Conservation (phyloP, 2,888 invertebrate genomes). For the Yponomeuta plumbellus region DNA sequence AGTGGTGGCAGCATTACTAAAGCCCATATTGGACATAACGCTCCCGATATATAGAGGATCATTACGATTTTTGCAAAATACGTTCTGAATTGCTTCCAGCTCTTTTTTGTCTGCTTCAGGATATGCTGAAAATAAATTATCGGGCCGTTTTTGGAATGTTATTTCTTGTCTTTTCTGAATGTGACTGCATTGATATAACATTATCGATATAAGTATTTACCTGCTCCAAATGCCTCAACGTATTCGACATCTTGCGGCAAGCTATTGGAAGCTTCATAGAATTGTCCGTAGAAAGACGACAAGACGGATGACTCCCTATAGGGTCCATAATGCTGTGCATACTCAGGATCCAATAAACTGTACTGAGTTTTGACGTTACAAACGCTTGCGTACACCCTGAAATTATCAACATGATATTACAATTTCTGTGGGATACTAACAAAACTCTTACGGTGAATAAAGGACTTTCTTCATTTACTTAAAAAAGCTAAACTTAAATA, state of each 20-base stretch:
- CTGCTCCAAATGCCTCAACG: constrained; percentile 82
- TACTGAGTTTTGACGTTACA: constrained; percentile 78
- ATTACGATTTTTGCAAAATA: constrained; percentile 69
- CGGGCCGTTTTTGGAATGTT: no score
- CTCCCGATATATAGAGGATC: constrained; percentile 74
- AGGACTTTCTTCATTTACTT: no score
- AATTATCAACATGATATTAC: background rate
- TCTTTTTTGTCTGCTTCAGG: constrained; percentile 77
- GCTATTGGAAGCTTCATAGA: constrained; percentile 77
- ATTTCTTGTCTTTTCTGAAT: background rate
- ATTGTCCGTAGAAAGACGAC: constrained; percentile 58
- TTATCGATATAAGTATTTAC: constrained; percentile 31
- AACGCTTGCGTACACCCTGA: constrained; percentile 63
- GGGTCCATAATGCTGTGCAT: constrained; percentile 2
- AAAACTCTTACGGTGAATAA: no score
- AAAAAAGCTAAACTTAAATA: no score
- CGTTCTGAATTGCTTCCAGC: constrained; percentile 73
- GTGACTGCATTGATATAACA: background rate
- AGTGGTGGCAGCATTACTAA: constrained; percentile 25
- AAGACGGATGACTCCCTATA: constrained; percentile 18
- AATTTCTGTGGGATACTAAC: no score
- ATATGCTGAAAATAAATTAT: constrained; percentile 41
- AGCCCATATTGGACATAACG: constrained; percentile 55
- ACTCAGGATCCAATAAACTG: constrained; percentile 65
- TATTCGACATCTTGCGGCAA: constrained; percentile 75